Percentiles rank a stretch among this genome's conserved stretches.
Evolutionary conservation across 2,888 invertebrate species (phyloP).

Genomic region (Baccha elongata): DNA sequence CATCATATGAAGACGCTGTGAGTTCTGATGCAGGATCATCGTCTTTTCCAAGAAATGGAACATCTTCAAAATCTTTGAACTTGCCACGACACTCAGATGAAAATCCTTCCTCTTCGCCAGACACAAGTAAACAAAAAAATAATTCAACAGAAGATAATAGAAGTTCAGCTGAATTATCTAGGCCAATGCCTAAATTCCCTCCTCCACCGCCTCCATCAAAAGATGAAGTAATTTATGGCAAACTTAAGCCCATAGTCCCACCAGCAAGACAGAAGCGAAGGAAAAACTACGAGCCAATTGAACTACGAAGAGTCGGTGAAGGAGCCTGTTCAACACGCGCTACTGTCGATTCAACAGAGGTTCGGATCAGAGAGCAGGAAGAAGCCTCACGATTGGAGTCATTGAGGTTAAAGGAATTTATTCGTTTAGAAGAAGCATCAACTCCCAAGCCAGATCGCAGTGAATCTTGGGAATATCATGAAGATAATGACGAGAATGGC

Average conservation of each 20-base stretch:
- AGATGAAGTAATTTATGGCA: slow-evolving; percentile 77
- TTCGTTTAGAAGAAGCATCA: slow-evolving; percentile 76
- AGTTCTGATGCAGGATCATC: slow-evolving; percentile 9
- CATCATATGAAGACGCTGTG: slow-evolving; percentile 80
- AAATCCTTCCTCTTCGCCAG: slow-evolving; percentile 75
- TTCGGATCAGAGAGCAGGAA: slow-evolving; percentile 77
- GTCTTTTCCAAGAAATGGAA: slow-evolving; percentile 65
- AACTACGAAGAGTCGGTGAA: slow-evolving; percentile 75
- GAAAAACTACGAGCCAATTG: slow-evolving; percentile 79
- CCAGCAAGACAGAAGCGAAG: slow-evolving; percentile 78
- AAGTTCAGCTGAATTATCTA: slow-evolving; percentile 67
- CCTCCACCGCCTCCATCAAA: slow-evolving; percentile 78
- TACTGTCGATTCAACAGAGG: slow-evolving; percentile 79
- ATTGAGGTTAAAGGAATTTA: slow-evolving; percentile 76
- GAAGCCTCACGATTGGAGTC: slow-evolving; percentile 78
- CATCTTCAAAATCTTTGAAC: slow-evolving; percentile 70
- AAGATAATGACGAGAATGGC: slow-evolving; percentile 74
- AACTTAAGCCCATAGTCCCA: slow-evolving; percentile 76
- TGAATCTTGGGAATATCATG: slow-evolving; percentile 81
- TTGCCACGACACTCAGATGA: slow-evolving; percentile 75
- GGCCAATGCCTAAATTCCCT: slow-evolving; percentile 81
- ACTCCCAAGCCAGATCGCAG: slow-evolving; percentile 80
- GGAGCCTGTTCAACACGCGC: slow-evolving; percentile 74
- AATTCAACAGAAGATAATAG: slow-evolving; percentile 62
- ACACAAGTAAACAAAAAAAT: slow-evolving; percentile 69